Base-by-base conservation (phyloP, 92 coral and sea anemone genomes). In the Zoanthus gigantus region DNA sequence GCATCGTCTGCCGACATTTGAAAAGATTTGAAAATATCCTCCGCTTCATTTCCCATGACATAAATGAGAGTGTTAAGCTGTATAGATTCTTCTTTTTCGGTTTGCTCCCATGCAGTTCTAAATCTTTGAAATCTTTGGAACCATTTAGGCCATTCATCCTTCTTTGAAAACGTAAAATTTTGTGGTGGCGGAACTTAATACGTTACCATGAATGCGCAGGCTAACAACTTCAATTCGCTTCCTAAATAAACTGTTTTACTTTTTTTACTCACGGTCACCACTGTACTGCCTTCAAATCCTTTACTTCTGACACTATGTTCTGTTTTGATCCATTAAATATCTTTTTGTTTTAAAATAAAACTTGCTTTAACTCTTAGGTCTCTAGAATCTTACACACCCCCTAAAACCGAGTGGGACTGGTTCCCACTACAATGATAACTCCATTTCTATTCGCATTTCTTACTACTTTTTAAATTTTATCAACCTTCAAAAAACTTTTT, bases 41-140 rank as follows among this genome's bases (percentile, higher is more conserved):
- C 79, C 37, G 44, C 61, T 48, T 75, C 79, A 75, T 47, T 75
- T 45, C 79, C 79, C 63, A 47, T 75, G 13, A 23, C 61, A 18
- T 47, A 75, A 23, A 75, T 46, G 42, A 45, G 79, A 42, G 79
- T 75, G 79, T 75, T 75, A 3, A 75, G 63, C 23, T 75, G 63
- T 5, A n/a, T 75, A 1, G 60, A 46, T 46, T 47, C 15, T 0
- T 75, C 79, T n/a, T 8, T 48, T 14, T 47, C 6, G 9, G 8
- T 48, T 3, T 23, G 79, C 60, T 47, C n/a, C 16, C 16, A 75
- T 16, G 17, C 79, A 0, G 18, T 46, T 46, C 63, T 46, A 75
- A 75, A 48, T 17, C 79, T 75, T 8, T 17, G 34, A 34, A 34
- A 34, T 34, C 42, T 34, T 34, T 34, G 0, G 0, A 34, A 34